Conservation (phyloP, 2,888 invertebrate species). For the Candidula unifasciata region DNA sequence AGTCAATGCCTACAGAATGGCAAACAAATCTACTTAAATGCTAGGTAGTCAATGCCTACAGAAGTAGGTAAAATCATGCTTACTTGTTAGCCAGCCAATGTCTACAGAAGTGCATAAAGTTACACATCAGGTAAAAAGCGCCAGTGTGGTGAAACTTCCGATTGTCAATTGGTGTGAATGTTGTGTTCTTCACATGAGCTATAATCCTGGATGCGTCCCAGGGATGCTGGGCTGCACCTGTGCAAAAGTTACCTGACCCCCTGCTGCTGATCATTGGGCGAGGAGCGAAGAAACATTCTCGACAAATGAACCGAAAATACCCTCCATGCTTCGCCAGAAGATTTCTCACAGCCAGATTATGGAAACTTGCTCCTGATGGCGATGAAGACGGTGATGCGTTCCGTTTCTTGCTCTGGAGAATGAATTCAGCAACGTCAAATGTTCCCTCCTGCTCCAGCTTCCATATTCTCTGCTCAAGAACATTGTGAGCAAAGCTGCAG, state of each 20-base stretch:
- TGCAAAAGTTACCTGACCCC: slow-evolving; percentile 49
- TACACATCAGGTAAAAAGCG: slow-evolving; percentile 74
- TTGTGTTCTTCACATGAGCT: slow-evolving; percentile 63
- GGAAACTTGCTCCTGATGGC: background rate
- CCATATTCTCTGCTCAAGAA: slow-evolving; percentile 71
- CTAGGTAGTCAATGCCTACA: background rate
- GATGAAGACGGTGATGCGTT: background rate
- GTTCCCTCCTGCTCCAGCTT: slow-evolving; percentile 70
- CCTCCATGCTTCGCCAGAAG: slow-evolving; percentile 68
- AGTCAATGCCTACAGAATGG: too few relatives aligned
- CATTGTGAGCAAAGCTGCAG: slow-evolving; percentile 73
- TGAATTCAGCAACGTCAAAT: slow-evolving; percentile 72
- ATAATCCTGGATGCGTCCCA: slow-evolving; percentile 67
- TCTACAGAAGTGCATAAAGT: slow-evolving; percentile 67
- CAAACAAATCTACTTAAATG: too few relatives aligned
- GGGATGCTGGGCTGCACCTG: slow-evolving; percentile 60
- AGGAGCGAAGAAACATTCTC: slow-evolving; percentile 66
- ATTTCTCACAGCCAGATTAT: slow-evolving; percentile 62
- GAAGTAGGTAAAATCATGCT: background rate
- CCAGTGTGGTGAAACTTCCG: slow-evolving; percentile 68
- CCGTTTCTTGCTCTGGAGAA: slow-evolving; percentile 63
- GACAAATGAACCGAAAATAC: slow-evolving; percentile 70
- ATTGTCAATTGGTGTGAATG: slow-evolving; percentile 63
- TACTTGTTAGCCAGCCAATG: slow-evolving; percentile 39
- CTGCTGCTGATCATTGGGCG: slow-evolving; percentile 61